Evolutionary conservation across 2,797 vertebrate genomes (phyloP).

Genomic region (Helostoma temminkii): DNA sequence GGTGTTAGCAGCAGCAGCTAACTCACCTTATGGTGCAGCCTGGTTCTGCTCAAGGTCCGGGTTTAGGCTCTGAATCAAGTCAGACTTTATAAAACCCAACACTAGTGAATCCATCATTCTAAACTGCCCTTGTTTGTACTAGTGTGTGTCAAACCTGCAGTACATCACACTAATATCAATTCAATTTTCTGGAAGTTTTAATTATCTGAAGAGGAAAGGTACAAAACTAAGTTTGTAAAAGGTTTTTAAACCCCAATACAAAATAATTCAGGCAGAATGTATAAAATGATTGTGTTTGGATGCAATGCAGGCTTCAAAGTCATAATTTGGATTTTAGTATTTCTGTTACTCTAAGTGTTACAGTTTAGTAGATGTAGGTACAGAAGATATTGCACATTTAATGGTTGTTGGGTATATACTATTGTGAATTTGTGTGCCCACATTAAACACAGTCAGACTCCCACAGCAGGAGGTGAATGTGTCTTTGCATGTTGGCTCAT

Average conservation of each 20-base stretch:
- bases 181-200: neutral
- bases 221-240: too few relatives aligned
- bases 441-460: too few relatives aligned
- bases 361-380: too few relatives aligned
- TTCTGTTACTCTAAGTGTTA: neutral
- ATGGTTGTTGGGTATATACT: too few relatives aligned
- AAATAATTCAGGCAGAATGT: neutral
- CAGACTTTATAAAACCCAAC: too few relatives aligned
- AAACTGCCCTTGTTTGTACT: neutral
- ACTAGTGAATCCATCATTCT: conserved; percentile 1
- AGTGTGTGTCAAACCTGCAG: neutral
- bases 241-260: too few relatives aligned
- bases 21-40: conserved; percentile 39
- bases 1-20: conserved; percentile 23
- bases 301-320: neutral
- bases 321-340: too few relatives aligned
- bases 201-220: too few relatives aligned
- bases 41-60: conserved; percentile 33
- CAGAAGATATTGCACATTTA: neutral
- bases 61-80: neutral
- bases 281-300: neutral
- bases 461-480: too few relatives aligned
- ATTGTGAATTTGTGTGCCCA: too few relatives aligned
- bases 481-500: too few relatives aligned
- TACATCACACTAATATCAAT: neutral